phyloP scores from a whole-genome alignment of 2,113 vertebrate genomes.

The Lagopus muta region DNA sequence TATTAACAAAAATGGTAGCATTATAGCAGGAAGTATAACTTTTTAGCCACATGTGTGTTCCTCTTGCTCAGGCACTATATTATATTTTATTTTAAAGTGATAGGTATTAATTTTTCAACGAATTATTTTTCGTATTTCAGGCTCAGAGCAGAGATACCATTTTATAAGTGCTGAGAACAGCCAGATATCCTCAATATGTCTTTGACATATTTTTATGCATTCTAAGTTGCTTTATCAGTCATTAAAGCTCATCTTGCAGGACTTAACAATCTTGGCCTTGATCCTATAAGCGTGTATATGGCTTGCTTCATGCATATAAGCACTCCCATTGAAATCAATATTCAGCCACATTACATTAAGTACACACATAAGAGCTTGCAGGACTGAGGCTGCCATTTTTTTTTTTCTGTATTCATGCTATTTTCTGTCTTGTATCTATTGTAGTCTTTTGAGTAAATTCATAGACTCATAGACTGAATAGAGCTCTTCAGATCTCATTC shows the following conservation, averaged over 20 bases:
- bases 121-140: conserved; percentile 26
- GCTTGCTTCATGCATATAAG: conserved; percentile 54
- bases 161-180: not conserved
- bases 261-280: conserved; percentile 63
- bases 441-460: conserved; percentile 46
- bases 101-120: conserved; percentile 13
- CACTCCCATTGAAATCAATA: conserved; percentile 59
- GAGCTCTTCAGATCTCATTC: conserved; percentile 53
- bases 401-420: not conserved
- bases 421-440: conserved; percentile 44
- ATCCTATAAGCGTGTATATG: conserved; percentile 46
- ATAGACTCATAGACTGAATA: conserved; percentile 12
- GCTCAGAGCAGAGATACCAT: not conserved
- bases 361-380: conserved; percentile 36
- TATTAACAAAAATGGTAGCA: conserved; percentile 6
- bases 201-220: conserved; percentile 36
- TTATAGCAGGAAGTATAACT: not conserved
- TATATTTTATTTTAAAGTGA: conserved; percentile 5
- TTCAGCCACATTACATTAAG: conserved; percentile 56
- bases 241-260: conserved; percentile 50
- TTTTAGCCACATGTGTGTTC: not conserved
- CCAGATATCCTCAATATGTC: not conserved
- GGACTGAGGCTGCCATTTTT: not conserved
- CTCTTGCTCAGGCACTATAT: not conserved
- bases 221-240: conserved; percentile 38